These are phyloP conservation scores for Drosophila atroscutellata DNA, from an alignment of 2,888 invertebrate genomes.

Conservation along the genomic window DNA sequence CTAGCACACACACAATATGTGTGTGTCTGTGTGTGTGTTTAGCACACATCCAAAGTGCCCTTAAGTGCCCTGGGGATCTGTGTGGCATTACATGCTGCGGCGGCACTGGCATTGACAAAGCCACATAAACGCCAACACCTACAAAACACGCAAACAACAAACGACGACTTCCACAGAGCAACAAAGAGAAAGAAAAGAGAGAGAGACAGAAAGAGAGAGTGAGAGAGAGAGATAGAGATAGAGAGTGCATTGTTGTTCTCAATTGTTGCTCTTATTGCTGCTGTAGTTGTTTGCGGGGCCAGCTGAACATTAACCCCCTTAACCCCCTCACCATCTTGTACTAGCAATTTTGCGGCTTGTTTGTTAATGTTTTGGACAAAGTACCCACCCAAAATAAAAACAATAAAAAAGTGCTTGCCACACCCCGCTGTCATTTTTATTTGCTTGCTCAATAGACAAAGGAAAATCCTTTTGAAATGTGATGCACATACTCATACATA, in stretches of 20 bases:
- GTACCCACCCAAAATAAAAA: background rate
- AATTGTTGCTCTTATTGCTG: slow-evolving; percentile 22
- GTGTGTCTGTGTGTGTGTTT: slow-evolving; percentile 40
- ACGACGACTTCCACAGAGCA: slow-evolving; percentile 5
- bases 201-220: background rate
- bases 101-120: slow-evolving; percentile 66
- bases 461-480: background rate
- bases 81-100: slow-evolving; percentile 61
- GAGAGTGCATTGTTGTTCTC: slow-evolving; percentile 15
- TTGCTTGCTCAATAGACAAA: slow-evolving; percentile 41
- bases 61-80: slow-evolving; percentile 75
- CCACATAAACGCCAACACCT: slow-evolving; percentile 80
- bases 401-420: background rate
- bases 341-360: slow-evolving; percentile 37
- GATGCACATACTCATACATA: background rate
- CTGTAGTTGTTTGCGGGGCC: slow-evolving; percentile 21
- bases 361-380: slow-evolving; percentile 52
- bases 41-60: slow-evolving; percentile 74
- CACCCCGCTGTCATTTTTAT: slow-evolving; percentile 30
- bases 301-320: slow-evolving; percentile 52
- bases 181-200: background rate
- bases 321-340: background rate
- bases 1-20: background rate
- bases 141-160: slow-evolving; percentile 78
- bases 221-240: background rate